Evolutionary conservation across 2,113 vertebrate species (phyloP).

Genomic region (Sander vitreus): DNA sequence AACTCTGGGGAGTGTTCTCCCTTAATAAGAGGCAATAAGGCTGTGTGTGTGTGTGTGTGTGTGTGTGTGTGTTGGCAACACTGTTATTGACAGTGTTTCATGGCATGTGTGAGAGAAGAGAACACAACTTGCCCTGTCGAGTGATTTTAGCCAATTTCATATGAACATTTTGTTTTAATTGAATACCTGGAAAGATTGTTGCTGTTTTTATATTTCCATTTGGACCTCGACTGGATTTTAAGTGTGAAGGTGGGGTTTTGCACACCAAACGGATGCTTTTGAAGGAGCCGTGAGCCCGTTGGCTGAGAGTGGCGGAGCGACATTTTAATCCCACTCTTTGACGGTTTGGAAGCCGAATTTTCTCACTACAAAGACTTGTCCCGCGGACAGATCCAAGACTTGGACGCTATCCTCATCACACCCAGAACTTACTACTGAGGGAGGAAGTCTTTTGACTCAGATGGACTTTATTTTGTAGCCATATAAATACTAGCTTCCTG

Average conservation of each 20-base stretch:
- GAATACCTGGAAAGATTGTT: constrained; percentile 25
- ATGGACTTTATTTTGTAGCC: constrained; percentile 67
- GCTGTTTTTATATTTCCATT: constrained; percentile 29
- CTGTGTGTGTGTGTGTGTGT: constrained; percentile 9
- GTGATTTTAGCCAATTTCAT: constrained; percentile 25
- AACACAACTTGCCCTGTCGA: constrained; percentile 30
- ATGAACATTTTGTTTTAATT: constrained; percentile 9
- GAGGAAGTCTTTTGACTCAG: constrained; percentile 56
- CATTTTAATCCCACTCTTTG: constrained; percentile 40
- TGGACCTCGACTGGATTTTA: constrained; percentile 56
- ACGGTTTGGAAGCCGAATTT: constrained; percentile 31
- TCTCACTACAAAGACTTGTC: constrained; percentile 33
- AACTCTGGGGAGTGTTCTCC: constrained; percentile 39
- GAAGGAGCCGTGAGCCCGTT: constrained; percentile 35
- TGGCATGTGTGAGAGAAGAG: constrained; percentile 2
- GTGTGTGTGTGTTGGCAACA: constrained; percentile 11
- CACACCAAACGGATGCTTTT: constrained; percentile 48
- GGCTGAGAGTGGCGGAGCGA: background rate
- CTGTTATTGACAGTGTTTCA: constrained; percentile 23
- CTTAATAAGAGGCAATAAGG: constrained; percentile 59
- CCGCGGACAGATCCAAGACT: constrained; percentile 12
- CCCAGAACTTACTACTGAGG: constrained; percentile 83
- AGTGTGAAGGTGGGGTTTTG: constrained; percentile 52
- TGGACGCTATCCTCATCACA: constrained; percentile 51
- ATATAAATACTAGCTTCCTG: constrained; percentile 71